Evolutionary conservation across 2,888 invertebrate species (phyloP).

Genomic region (Epinotia nisella): DNA sequence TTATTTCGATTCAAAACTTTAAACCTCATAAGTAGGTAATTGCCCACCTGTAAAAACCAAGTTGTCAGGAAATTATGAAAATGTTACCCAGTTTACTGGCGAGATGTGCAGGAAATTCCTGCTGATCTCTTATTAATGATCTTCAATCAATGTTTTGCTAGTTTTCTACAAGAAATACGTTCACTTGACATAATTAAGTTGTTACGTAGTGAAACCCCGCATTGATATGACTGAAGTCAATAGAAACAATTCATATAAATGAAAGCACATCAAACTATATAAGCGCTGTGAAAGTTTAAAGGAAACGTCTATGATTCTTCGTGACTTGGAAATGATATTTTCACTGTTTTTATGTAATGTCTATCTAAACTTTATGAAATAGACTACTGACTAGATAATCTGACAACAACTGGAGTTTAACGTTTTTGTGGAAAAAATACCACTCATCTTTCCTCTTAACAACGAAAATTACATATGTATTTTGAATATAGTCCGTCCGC

Average conservation of each 20-base stretch:
- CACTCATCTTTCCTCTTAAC: no score
- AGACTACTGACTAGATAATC: no score
- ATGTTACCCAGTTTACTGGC: no score
- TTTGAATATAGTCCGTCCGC: no score
- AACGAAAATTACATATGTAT: no score
- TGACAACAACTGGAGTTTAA: no score
- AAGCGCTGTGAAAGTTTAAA: slow-evolving; percentile 13
- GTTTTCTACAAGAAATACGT: slow-evolving; percentile 14
- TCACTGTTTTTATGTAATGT: background rate
- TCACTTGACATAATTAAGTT: slow-evolving; percentile 15
- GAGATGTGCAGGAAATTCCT: background rate
- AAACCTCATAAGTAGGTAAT: no score
- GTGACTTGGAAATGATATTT: background rate
- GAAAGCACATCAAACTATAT: slow-evolving; percentile 28
- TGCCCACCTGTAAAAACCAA: background rate
- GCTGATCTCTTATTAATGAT: slow-evolving; percentile 26
- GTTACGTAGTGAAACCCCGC: slow-evolving; percentile 25
- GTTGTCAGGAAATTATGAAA: background rate
- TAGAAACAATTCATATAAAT: slow-evolving; percentile 15
- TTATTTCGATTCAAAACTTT: no score
- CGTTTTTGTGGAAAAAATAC: no score
- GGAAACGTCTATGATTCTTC: background rate
- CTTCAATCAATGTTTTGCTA: slow-evolving; percentile 20
- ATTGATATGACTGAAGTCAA: background rate
- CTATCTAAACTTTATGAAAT: no score